These are phyloP conservation scores for Athalia rosae DNA, from an alignment of 2,888 invertebrate genomes.

Conservation along the genomic window DNA sequence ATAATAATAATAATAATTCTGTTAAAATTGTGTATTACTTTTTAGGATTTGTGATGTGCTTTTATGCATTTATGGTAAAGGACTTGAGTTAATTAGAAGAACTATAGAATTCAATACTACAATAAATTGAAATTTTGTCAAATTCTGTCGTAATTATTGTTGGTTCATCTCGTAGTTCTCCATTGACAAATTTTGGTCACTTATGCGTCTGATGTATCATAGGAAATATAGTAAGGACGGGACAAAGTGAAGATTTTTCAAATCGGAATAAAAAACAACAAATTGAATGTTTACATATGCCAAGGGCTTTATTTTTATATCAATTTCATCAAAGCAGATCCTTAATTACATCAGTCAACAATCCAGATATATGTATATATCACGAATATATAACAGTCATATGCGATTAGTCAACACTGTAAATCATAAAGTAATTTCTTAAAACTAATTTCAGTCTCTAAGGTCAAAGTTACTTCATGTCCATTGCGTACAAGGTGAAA, in stretches of 20 bases:
- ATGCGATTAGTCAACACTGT: neutral
- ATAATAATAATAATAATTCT: too few relatives aligned
- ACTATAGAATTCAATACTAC: neutral
- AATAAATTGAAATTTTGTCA: constrained; percentile 3
- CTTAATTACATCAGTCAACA: neutral
- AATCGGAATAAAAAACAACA: neutral
- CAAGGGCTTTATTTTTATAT: neutral
- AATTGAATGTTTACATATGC: neutral
- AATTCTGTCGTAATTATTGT: neutral
- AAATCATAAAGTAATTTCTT: neutral
- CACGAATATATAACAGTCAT: too few relatives aligned
- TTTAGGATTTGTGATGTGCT: constrained; percentile 62
- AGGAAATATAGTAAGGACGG: too few relatives aligned
- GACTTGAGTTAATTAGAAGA: constrained; percentile 72
- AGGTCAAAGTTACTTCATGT: neutral
- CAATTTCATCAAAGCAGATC: constrained; percentile 1
- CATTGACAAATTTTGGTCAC: too few relatives aligned
- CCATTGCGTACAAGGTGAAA: neutral
- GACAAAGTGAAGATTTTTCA: neutral
- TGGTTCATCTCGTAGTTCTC: neutral
- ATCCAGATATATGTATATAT: too few relatives aligned
- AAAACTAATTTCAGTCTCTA: too few relatives aligned
- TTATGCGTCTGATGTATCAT: too few relatives aligned
- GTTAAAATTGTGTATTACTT: constrained; percentile 49
- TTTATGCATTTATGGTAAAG: constrained; percentile 76